phyloP scores from a whole-genome alignment of 2,797 vertebrate genomes.

The Percopsis omiscomaycus region DNA sequence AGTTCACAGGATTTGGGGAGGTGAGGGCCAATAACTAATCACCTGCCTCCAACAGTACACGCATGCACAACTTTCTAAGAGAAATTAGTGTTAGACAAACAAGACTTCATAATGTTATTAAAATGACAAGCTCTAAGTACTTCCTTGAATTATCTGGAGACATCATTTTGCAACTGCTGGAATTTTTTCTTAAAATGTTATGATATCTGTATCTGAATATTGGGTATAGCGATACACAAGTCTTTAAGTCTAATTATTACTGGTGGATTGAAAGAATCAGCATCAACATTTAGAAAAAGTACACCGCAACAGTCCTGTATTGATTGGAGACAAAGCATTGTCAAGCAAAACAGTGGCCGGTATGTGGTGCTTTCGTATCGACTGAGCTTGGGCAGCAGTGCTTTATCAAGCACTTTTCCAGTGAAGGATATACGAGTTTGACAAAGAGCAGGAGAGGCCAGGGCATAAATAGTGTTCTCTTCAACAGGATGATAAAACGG shows the following conservation, averaged over 20 bases:
- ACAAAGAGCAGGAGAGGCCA: constrained; percentile 21
- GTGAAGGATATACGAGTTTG: constrained; percentile 9
- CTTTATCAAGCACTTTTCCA: background rate
- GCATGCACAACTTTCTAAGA: too few relatives aligned
- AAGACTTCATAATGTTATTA: too few relatives aligned
- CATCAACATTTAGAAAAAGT: background rate
- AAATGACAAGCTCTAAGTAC: too few relatives aligned
- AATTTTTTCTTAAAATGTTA: too few relatives aligned
- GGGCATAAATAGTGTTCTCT: constrained; percentile 34
- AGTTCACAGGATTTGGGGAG: too few relatives aligned
- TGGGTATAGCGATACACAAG: too few relatives aligned
- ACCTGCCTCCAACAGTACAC: too few relatives aligned
- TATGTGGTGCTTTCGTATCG: constrained; percentile 1
- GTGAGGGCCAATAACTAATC: too few relatives aligned
- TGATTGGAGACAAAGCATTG: background rate
- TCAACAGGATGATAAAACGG: constrained; percentile 20
- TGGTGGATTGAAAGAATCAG: background rate
- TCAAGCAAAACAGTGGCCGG: background rate
- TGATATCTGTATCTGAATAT: too few relatives aligned
- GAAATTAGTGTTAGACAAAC: too few relatives aligned
- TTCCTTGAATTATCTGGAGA: too few relatives aligned
- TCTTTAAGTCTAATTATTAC: background rate
- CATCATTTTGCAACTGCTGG: too few relatives aligned
- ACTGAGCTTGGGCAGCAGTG: background rate
- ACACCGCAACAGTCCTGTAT: constrained; percentile 4